Percentiles rank a stretch among this genome's conserved stretches.
phyloP scores from a whole-genome alignment of 2,797 vertebrate species.

The Halcyon chelicuti region DNA sequence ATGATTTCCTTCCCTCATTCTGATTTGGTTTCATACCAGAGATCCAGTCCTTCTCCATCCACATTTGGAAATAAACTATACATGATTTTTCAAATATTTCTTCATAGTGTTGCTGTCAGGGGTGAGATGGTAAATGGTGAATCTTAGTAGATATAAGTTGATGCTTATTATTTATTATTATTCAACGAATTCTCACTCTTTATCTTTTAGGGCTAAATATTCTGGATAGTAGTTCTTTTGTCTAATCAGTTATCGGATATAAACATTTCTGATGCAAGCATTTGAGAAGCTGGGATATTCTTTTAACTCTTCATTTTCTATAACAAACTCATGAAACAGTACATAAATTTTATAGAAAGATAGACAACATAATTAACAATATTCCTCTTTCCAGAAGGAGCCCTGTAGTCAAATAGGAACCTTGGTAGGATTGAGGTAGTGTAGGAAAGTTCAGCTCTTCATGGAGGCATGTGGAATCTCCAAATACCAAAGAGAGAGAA shows the following conservation, averaged over 20 bases:
- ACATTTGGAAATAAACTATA: neutral
- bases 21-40: neutral
- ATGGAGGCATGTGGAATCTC: neutral
- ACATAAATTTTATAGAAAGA: neutral
- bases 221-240: neutral
- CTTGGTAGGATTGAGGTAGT: neutral
- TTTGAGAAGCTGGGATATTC: neutral
- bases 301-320: neutral
- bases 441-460: neutral
- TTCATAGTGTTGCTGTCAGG: accelerated
- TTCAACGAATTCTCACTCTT: neutral
- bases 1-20: neutral
- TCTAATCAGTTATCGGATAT: neutral
- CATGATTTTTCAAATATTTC: neutral
- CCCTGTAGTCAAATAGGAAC: neutral
- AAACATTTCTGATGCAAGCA: neutral
- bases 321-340: neutral
- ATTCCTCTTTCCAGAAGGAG: neutral
- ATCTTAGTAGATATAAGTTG: neutral
- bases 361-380: neutral
- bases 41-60: neutral
- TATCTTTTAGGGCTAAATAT: neutral
- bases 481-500: neutral
- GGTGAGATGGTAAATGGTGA: neutral
- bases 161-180: neutral